phyloP scores from a whole-genome alignment of 2,113 vertebrate species.

The Rhegmatorhina hoffmannsi region DNA sequence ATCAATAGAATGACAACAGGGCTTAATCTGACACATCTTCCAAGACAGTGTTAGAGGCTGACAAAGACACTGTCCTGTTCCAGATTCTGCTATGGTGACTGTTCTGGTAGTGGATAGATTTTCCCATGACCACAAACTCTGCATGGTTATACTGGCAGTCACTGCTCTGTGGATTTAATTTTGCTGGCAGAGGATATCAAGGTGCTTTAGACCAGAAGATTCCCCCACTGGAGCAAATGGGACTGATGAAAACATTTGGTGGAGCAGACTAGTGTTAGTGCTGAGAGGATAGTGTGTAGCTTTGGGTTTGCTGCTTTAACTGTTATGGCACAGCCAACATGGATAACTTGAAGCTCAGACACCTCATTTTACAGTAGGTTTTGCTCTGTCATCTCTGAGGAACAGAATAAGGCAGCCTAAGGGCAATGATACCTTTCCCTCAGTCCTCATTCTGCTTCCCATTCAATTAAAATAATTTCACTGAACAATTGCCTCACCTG shows the following conservation, averaged over 20 bases:
- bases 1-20: not conserved
- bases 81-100: not conserved
- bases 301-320: not conserved
- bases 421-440: not conserved
- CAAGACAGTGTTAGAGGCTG: rapidly evolving
- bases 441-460: not conserved
- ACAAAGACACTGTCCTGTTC: not conserved
- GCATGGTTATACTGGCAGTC: not conserved
- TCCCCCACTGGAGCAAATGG: not conserved
- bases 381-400: not conserved
- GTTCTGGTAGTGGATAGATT: not conserved
- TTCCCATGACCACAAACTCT: not conserved
- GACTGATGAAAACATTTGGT: too few relatives aligned
- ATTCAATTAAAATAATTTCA: not conserved
- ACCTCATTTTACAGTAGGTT: not conserved
- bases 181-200: not conserved
- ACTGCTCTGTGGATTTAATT: not conserved
- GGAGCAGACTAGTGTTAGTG: not conserved
- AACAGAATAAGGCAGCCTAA: not conserved
- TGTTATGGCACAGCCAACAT: rapidly evolving
- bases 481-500: not conserved
- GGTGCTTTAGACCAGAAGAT: not conserved
- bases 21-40: not conserved
- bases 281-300: not conserved
- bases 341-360: not conserved